Percentiles rank a stretch among this genome's conserved stretches.
phyloP scores from a whole-genome alignment of 2,113 vertebrate species.

The Trogon surrucura region DNA sequence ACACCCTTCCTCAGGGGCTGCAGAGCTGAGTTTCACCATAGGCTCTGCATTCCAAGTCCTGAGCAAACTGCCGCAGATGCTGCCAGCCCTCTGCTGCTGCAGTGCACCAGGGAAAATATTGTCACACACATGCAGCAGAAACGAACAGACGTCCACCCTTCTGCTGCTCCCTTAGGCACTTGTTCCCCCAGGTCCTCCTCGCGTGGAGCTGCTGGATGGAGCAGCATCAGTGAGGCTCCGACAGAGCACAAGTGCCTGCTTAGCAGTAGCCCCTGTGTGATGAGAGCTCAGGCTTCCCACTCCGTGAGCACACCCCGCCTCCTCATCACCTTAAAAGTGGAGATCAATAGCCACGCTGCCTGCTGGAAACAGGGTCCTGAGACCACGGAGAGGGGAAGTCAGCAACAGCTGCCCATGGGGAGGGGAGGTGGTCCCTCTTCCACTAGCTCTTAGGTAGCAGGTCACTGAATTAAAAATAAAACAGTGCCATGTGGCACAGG shows the following conservation, averaged over 20 bases:
- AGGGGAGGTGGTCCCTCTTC: background rate
- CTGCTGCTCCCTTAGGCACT: background rate
- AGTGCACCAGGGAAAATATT: background rate
- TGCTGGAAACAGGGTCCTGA: background rate
- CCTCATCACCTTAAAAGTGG: background rate
- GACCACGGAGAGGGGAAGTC: background rate
- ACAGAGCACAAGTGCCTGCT: no score
- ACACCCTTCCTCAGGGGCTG: background rate
- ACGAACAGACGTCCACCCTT: rapidly evolving
- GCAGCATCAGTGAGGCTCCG: background rate
- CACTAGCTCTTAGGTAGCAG: rapidly evolving
- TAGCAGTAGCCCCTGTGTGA: rapidly evolving
- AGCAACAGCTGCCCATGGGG: background rate
- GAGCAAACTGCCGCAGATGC: background rate
- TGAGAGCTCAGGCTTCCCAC: background rate
- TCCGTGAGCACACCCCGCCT: background rate
- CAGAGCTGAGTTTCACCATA: background rate
- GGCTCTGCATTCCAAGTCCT: background rate
- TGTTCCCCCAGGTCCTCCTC: background rate
- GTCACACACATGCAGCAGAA: background rate
- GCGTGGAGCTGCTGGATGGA: background rate
- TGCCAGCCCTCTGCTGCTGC: background rate
- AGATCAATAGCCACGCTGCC: background rate
- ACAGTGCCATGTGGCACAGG: background rate
- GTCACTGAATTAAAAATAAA: background rate